phyloP scores from a whole-genome alignment of 2,797 vertebrate species.

The Capromys pilorides region DNA sequence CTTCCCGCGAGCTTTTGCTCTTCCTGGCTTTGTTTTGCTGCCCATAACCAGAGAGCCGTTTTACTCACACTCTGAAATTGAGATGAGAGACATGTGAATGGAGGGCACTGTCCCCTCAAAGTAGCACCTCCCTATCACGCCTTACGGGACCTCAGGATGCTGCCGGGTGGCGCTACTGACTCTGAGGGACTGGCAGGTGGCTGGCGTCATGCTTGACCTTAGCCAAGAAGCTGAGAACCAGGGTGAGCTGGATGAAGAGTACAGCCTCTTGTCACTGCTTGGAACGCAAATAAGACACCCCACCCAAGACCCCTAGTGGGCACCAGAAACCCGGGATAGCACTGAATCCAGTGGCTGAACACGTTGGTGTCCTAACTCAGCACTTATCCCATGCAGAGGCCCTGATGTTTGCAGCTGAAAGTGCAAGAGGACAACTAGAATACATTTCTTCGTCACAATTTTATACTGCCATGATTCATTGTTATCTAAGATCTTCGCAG shows the following conservation, averaged over 20 bases:
- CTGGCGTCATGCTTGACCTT: background rate
- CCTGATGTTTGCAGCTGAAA: background rate
- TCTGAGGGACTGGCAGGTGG: background rate
- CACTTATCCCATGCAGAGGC: background rate
- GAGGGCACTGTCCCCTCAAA: background rate
- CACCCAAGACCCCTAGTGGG: background rate
- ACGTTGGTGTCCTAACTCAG: background rate
- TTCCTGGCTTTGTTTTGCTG: background rate
- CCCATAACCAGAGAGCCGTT: background rate
- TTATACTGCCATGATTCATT: background rate
- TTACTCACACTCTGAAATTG: background rate
- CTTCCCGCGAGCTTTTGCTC: background rate
- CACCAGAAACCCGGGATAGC: too few species aligned
- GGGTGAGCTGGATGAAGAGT: background rate
- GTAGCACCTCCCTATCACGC: accelerated
- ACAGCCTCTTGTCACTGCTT: background rate
- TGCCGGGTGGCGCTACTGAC: background rate
- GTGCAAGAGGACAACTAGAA: background rate
- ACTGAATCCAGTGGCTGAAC: background rate
- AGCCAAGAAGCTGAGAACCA: background rate
- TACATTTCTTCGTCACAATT: background rate
- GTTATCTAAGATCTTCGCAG: background rate
- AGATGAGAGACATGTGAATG: background rate
- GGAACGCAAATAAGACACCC: background rate
- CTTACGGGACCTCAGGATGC: background rate